phyloP scores from a whole-genome alignment of 1,140 invertebrate species.

The Zaprionus davidi region DNA sequence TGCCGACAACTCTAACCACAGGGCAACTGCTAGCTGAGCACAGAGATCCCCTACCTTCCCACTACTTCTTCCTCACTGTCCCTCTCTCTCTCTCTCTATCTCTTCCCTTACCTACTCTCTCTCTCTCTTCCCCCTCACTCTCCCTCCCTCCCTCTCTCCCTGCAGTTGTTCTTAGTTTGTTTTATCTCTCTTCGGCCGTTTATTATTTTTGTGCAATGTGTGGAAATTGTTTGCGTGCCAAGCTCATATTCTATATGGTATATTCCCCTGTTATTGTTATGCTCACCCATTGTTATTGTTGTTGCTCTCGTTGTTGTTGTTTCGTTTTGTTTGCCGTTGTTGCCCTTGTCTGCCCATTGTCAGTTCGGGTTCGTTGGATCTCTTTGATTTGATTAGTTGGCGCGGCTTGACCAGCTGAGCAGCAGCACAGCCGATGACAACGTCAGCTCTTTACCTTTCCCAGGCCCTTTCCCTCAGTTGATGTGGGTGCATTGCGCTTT shows the following conservation, averaged over 20 bases:
- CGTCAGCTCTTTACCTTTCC: constrained; percentile 9
- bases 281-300: constrained; percentile 24
- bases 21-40: constrained; percentile 3
- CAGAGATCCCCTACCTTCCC: background rate
- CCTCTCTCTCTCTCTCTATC: no score
- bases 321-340: constrained; percentile 15
- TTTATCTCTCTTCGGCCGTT: constrained; percentile 30
- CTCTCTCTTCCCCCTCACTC: background rate
- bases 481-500: constrained; percentile 60
- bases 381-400: constrained; percentile 40
- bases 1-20: background rate
- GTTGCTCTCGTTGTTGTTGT: constrained; percentile 4
- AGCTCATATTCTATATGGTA: constrained; percentile 37
- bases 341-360: constrained; percentile 21
- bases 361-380: constrained; percentile 31
- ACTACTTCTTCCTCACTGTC: background rate
- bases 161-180: constrained; percentile 35
- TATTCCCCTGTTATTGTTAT: constrained; percentile 30
- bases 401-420: constrained; percentile 18
- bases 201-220: constrained; percentile 80
- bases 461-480: constrained; percentile 30
- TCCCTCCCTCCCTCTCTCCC: background rate
- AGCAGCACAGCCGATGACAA: constrained; percentile 16
- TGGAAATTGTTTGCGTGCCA: constrained; percentile 78
- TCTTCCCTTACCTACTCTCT: no score